Evolutionary conservation across 1,140 invertebrate genomes (phyloP).

Genomic region (Apis laboriosa): DNA sequence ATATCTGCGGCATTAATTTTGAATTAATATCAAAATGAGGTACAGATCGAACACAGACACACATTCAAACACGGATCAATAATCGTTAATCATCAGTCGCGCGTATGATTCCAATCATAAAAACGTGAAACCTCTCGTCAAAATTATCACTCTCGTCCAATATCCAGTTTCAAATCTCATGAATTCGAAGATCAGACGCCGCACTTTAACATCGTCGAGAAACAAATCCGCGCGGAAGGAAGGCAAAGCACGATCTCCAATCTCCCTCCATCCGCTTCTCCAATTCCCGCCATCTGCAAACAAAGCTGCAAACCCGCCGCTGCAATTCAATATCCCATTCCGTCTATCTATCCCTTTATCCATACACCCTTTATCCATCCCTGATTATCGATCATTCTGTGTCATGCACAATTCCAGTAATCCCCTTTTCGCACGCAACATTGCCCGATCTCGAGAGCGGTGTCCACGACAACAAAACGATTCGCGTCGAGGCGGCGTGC

Average conservation of each 20-base stretch:
- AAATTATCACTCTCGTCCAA: too few relatives aligned
- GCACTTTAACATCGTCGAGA: neutral
- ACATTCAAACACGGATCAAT: too few relatives aligned
- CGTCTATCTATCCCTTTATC: conserved; percentile 1
- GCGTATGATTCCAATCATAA: too few relatives aligned
- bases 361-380: neutral
- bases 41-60: too few relatives aligned
- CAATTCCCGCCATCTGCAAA: neutral
- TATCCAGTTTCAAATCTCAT: too few relatives aligned
- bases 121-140: too few relatives aligned
- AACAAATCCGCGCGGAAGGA: neutral
- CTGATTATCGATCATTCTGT: conserved; percentile 16
- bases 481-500: neutral
- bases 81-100: too few relatives aligned
- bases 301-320: neutral
- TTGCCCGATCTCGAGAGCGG: neutral
- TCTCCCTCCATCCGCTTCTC: neutral
- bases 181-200: too few relatives aligned
- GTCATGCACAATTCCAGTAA: conserved; percentile 2
- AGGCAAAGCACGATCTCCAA: neutral
- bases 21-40: too few relatives aligned
- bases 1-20: too few relatives aligned
- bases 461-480: conserved; percentile 12
- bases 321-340: neutral
- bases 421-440: conserved; percentile 3